Percentiles rank a stretch among this genome's conserved stretches.
Evolutionary conservation across 2,113 vertebrate genomes (phyloP).

Genomic region (Phylloscopus trochiloides): DNA sequence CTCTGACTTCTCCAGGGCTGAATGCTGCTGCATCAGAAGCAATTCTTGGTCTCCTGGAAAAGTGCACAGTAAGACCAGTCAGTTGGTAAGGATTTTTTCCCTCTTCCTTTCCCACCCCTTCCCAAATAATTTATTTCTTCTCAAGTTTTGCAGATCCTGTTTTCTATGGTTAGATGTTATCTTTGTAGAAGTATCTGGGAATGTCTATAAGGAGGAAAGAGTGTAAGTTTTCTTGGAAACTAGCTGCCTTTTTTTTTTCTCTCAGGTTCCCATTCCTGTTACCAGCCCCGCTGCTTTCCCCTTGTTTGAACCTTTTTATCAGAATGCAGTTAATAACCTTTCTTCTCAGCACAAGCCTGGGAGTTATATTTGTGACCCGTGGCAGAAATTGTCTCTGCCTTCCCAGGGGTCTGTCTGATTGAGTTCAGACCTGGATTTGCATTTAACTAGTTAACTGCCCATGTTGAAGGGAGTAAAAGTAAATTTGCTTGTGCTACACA

Average conservation of each 20-base stretch:
- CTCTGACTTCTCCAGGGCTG: slow-evolving; percentile 12
- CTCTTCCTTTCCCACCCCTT: neutral
- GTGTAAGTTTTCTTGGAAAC: neutral
- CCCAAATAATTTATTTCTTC: neutral
- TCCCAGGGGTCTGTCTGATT: neutral
- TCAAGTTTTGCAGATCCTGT: neutral
- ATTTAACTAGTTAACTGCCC: neutral
- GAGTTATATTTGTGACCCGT: neutral
- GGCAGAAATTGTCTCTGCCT: neutral
- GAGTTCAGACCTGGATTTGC: neutral
- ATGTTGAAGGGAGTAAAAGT: neutral
- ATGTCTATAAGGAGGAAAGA: neutral
- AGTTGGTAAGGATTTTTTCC: slow-evolving; percentile 52
- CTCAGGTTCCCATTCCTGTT: neutral
- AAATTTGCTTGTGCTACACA: neutral
- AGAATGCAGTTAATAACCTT: neutral
- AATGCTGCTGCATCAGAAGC: slow-evolving; percentile 48
- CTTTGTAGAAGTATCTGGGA: neutral
- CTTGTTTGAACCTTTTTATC: neutral
- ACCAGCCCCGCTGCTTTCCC: neutral
- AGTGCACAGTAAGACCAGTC: slow-evolving; percentile 42
- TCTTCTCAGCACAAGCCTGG: neutral
- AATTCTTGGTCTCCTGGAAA: slow-evolving; percentile 55
- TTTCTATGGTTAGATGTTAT: neutral
- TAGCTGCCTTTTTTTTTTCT: neutral